A percentile compares a stretch with the other conserved stretches of the same genome.
phyloP scores from a whole-genome alignment of 2,888 invertebrate genomes.

The Pammene aurita region DNA sequence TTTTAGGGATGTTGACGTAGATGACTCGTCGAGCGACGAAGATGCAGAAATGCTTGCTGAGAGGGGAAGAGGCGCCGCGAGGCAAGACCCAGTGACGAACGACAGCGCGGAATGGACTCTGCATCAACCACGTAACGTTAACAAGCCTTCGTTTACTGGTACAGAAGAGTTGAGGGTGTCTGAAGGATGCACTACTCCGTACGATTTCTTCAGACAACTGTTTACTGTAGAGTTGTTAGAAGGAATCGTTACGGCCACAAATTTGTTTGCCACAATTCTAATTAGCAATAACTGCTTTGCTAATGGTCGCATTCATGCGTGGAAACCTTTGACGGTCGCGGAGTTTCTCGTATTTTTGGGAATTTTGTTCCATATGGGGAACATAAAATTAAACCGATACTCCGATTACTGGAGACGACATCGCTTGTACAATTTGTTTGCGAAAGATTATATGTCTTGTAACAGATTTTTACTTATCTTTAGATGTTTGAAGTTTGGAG shows the following conservation, averaged over 20 bases:
- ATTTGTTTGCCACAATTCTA: neutral
- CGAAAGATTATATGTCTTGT: conserved; percentile 39
- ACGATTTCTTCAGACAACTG: neutral
- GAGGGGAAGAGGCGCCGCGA: neutral
- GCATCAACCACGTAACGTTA: neutral
- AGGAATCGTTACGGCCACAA: neutral
- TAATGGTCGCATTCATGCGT: neutral
- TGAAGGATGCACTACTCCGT: neutral
- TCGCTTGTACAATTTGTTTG: conserved; percentile 49
- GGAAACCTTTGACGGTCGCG: neutral
- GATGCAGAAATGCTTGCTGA: neutral
- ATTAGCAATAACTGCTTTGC: neutral
- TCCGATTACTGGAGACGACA: conserved; percentile 60
- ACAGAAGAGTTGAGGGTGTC: neutral
- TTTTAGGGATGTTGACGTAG: too few relatives aligned
- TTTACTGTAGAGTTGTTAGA: neutral
- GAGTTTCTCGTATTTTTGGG: conserved; percentile 57
- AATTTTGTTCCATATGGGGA: conserved; percentile 60
- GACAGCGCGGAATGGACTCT: conserved; percentile 3
- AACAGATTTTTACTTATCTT: conserved; percentile 55
- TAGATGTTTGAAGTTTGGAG: conserved; percentile 55
- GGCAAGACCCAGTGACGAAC: neutral
- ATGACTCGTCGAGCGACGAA: too few relatives aligned
- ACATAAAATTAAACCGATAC: conserved; percentile 52
- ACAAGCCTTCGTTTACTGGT: neutral